Evolutionary conservation across 2,888 invertebrate genomes (phyloP), one percentile per base, ranked within the genome.

Genomic region (Torymus aiolomorphi): DNA sequence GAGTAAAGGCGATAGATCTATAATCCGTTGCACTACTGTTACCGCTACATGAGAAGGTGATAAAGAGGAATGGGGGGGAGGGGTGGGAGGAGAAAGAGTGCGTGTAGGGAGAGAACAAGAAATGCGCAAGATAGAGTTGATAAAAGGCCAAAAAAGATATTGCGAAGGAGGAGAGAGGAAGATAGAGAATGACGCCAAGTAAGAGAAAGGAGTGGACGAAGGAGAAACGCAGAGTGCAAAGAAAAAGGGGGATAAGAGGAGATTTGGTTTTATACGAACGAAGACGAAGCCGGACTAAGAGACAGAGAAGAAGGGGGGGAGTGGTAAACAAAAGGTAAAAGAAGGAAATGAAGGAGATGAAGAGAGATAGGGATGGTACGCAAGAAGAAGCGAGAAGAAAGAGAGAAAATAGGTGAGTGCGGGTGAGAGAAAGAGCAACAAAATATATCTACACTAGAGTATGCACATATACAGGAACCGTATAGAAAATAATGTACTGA

Each of bases 61-160:
- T 59, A 76, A 72, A 76, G 54, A 20, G 20, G 59, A 56, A 49
- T n/a, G 16, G 8, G 49, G 57, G 52, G 51, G 18, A 42, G 61
- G 12, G 62, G 8, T 16, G 14, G 73, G n/a, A 59, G 61, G 24
- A 42, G 24, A 24, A 24, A 24, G 24, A 24, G 3, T 3, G 24
- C 24, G 24, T 24, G 24, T 24, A 3, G 24, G 3, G 24, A 3
- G 24, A 24, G 3, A 2, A 75, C 31, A 69, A 79, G 57, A 77
- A 70, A 62, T 65, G 56, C 70, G 31, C 66, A 52, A 79, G 81
- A 79, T 71, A 82, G 78, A 81, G 76, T 79, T 73, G 70, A 76
- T 56, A 66, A 76, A 71, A 72, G 42, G 72, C 42, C 31, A 73
- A 80, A 69, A 76, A 11, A 13, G 51, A 59, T 14, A 14, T 16